phyloP scores from a whole-genome alignment of 2,888 invertebrate genomes.

The Melieria omissa region DNA sequence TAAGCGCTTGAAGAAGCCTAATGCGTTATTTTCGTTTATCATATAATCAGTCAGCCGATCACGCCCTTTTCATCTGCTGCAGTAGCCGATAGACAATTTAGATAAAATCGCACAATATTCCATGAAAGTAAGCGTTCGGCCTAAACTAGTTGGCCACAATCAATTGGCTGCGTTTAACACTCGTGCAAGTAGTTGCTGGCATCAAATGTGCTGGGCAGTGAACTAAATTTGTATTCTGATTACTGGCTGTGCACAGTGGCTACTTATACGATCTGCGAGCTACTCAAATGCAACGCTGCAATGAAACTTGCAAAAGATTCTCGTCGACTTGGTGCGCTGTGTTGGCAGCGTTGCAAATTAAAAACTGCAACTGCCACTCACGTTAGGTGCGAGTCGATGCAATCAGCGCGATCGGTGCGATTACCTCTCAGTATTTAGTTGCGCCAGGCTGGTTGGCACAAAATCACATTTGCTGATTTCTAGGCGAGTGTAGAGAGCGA shows the following conservation, averaged over 20 bases:
- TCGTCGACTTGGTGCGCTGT: no score
- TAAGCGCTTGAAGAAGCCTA: no score
- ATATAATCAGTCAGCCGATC: no score
- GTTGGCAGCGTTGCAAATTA: no score
- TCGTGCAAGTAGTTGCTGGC: background rate
- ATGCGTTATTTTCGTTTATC: no score
- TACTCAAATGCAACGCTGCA: background rate
- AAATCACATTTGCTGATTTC: no score
- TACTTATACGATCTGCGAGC: background rate
- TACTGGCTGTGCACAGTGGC: no score
- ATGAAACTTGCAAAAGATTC: no score
- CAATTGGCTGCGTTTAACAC: conserved; percentile 12
- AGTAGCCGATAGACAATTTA: conserved; percentile 3
- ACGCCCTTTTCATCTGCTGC: background rate
- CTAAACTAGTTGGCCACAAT: background rate
- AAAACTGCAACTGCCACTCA: no score
- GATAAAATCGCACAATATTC: background rate
- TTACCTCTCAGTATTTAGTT: background rate
- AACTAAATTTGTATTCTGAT: no score
- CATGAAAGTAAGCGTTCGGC: background rate
- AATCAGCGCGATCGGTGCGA: background rate
- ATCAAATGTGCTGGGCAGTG: background rate
- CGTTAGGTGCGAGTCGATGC: no score
- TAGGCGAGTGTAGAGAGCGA: no score
- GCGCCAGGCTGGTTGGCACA: background rate